phyloP scores from a whole-genome alignment of 2,113 vertebrate genomes.

The Acinonyx jubatus region DNA sequence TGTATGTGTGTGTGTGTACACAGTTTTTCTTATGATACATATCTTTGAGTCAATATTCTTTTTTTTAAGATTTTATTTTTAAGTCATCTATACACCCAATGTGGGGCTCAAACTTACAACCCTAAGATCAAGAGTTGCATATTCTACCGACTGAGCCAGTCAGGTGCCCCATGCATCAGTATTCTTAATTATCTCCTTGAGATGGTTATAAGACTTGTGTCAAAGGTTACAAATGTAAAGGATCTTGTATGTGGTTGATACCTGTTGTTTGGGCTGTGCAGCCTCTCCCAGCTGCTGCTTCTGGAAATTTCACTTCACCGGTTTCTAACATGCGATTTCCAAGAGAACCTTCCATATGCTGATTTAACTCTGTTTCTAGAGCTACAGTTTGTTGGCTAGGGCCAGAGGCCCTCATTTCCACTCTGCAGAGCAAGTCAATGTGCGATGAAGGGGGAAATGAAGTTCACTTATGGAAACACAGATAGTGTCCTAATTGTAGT shows the following conservation, averaged over 20 bases:
- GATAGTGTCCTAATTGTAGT: too few relatives aligned
- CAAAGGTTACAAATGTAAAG: not conserved
- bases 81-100: too few relatives aligned
- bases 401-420: not conserved
- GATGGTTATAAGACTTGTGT: not conserved
- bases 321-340: not conserved
- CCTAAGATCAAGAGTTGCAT: too few relatives aligned
- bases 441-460: not conserved
- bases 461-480: not conserved
- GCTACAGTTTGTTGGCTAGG: not conserved
- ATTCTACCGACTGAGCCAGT: too few relatives aligned
- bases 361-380: not conserved
- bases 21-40: not conserved
- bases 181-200: not conserved
- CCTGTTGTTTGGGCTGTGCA: not conserved
- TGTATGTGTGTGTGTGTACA: not conserved
- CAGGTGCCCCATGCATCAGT: not conserved
- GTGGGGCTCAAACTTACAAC: too few relatives aligned
- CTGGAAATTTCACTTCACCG: not conserved
- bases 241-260: fast-evolving
- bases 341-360: not conserved
- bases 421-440: not conserved
- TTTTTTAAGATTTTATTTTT: not conserved
- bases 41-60: not conserved
- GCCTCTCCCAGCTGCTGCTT: not conserved